Conservation (phyloP, 2,113 vertebrate genomes). For the Fregetta grallaria region DNA sequence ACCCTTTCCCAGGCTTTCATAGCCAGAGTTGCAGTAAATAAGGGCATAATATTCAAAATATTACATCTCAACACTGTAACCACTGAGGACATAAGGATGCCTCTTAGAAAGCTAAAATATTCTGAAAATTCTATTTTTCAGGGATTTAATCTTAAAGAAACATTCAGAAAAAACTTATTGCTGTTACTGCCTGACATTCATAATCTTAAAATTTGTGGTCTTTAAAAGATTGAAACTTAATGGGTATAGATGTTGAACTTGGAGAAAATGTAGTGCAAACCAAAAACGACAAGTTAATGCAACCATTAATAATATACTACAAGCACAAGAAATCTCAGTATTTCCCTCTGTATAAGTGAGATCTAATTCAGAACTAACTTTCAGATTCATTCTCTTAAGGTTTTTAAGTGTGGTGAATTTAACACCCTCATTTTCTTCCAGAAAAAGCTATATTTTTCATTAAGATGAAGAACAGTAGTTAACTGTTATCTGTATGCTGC, state of each 20-base stretch:
- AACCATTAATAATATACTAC: neutral
- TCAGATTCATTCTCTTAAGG: neutral
- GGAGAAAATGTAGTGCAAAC: neutral
- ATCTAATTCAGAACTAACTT: neutral
- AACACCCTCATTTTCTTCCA: neutral
- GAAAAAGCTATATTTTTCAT: neutral
- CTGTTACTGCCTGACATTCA: neutral
- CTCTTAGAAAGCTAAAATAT: neutral
- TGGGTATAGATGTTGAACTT: neutral
- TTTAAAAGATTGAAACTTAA: neutral
- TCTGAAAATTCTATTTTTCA: neutral
- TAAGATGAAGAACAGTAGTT: neutral
- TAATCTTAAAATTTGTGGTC: neutral
- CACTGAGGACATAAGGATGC: neutral
- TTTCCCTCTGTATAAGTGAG: neutral
- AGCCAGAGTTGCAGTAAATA: neutral
- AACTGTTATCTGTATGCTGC: neutral
- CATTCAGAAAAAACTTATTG: neutral
- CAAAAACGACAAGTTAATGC: neutral
- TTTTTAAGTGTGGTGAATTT: neutral
- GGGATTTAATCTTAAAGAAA: neutral
- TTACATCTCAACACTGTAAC: neutral
- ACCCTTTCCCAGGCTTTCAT: neutral
- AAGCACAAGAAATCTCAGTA: neutral
- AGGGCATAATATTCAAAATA: neutral